Evolutionary conservation across 2,888 invertebrate species (phyloP).

Genomic region (Galeopsomyia nigrocyanea): DNA sequence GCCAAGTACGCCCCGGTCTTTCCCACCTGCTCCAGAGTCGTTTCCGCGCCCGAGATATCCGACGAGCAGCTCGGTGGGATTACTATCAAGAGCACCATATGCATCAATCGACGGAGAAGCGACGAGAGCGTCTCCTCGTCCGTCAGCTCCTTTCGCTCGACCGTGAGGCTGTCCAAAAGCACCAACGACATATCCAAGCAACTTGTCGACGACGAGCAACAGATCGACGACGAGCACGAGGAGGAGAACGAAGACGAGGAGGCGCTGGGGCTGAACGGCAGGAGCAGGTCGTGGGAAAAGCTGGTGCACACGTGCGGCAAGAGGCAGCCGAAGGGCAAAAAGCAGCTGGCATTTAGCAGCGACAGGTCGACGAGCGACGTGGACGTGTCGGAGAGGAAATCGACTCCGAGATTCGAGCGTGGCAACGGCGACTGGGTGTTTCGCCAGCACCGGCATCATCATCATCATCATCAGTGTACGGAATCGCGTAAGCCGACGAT

Average conservation of each 20-base stretch:
- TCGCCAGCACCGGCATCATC: slow-evolving; percentile 33
- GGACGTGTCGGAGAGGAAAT: slow-evolving; percentile 58
- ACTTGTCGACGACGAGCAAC: slow-evolving; percentile 18
- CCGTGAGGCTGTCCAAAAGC: slow-evolving; percentile 40
- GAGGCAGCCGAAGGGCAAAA: slow-evolving; percentile 21
- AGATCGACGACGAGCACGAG: slow-evolving; percentile 49
- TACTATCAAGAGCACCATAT: slow-evolving; percentile 56
- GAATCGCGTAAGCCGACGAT: slow-evolving; percentile 47
- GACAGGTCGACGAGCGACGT: slow-evolving; percentile 54
- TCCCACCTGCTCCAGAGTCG: slow-evolving; percentile 57
- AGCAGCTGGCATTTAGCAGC: not conserved
- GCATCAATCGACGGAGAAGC: slow-evolving; percentile 50
- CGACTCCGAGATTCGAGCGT: slow-evolving; percentile 57
- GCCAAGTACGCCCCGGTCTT: slow-evolving; percentile 55
- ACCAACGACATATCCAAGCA: slow-evolving; percentile 53
- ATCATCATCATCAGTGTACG: slow-evolving; percentile 12
- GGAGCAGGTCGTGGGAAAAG: slow-evolving; percentile 44
- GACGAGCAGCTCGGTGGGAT: slow-evolving; percentile 48
- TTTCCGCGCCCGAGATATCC: slow-evolving; percentile 59
- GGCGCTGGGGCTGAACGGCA: not conserved
- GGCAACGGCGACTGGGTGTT: slow-evolving; percentile 55
- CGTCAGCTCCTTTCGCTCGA: slow-evolving; percentile 35
- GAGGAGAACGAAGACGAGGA: slow-evolving; percentile 1
- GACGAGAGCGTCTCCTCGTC: slow-evolving; percentile 42
- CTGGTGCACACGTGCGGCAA: slow-evolving; percentile 50